Evolutionary conservation across 2,888 invertebrate species (phyloP).

Genomic region (Amiota communis): DNA sequence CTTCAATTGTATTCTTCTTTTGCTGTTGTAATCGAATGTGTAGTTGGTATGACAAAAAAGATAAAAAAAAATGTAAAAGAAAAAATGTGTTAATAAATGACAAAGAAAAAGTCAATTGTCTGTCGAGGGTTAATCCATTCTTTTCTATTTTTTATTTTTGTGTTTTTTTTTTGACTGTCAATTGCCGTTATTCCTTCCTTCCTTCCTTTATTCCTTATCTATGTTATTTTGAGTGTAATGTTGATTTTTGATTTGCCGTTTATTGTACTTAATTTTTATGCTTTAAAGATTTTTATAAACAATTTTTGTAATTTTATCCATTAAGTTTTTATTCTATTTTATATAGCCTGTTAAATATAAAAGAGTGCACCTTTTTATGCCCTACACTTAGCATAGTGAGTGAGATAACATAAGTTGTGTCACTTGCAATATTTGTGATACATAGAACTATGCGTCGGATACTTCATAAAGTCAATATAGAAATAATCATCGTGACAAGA

Average conservation of each 20-base stretch:
- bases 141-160: too few relatives aligned
- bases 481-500: too few relatives aligned
- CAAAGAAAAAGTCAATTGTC: constrained; percentile 2
- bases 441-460: too few relatives aligned
- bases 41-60: background rate
- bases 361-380: too few relatives aligned
- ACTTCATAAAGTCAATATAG: too few relatives aligned
- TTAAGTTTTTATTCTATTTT: too few relatives aligned
- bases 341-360: too few relatives aligned
- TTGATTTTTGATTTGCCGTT: background rate
- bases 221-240: background rate
- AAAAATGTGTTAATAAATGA: constrained; percentile 1
- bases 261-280: background rate
- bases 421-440: too few relatives aligned
- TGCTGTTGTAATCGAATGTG: background rate
- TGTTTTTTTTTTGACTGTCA: background rate
- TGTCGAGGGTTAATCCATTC: constrained; percentile 5
- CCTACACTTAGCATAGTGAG: too few relatives aligned
- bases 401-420: too few relatives aligned
- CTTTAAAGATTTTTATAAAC: background rate
- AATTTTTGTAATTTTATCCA: too few relatives aligned
- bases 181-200: background rate
- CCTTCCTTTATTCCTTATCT: background rate
- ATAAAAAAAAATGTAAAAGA: background rate
- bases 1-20: background rate